phyloP scores from a whole-genome alignment of 2,113 vertebrate genomes.

The Perca flavescens region DNA sequence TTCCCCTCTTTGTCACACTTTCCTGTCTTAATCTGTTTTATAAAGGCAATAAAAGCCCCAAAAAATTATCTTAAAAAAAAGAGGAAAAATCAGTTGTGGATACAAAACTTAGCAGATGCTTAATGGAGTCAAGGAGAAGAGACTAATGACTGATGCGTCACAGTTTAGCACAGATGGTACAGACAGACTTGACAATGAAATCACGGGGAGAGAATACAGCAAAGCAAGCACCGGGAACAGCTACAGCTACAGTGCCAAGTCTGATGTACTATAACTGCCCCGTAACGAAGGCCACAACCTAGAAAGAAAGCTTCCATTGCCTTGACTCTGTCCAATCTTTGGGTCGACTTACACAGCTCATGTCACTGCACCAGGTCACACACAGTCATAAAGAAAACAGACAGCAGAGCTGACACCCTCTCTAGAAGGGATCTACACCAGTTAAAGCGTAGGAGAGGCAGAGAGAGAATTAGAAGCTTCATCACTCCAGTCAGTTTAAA shows the following conservation, averaged over 20 bases:
- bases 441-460: constrained; percentile 7
- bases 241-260: neutral
- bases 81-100: neutral
- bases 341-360: constrained; percentile 8
- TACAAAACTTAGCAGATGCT: constrained; percentile 44
- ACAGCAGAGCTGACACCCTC: constrained; percentile 39
- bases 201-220: constrained; percentile 20
- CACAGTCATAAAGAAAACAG: constrained; percentile 35
- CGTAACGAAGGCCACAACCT: constrained; percentile 13
- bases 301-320: constrained; percentile 18
- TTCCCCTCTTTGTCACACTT: no score
- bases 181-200: constrained; percentile 29
- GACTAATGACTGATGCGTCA: constrained; percentile 55
- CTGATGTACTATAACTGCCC: constrained; percentile 26
- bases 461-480: constrained; percentile 53
- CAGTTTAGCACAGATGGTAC: constrained; percentile 61
- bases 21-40: no score
- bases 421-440: constrained; percentile 29
- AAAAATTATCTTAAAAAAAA: no score
- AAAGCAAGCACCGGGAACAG: constrained; percentile 36
- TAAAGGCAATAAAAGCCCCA: no score
- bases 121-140: constrained; percentile 35
- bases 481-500: constrained; percentile 39
- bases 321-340: constrained; percentile 11
- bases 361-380: constrained; percentile 29